Base-by-base conservation (phyloP, 2,797 vertebrate genomes). In the Halcyon smyrnensis region DNA sequence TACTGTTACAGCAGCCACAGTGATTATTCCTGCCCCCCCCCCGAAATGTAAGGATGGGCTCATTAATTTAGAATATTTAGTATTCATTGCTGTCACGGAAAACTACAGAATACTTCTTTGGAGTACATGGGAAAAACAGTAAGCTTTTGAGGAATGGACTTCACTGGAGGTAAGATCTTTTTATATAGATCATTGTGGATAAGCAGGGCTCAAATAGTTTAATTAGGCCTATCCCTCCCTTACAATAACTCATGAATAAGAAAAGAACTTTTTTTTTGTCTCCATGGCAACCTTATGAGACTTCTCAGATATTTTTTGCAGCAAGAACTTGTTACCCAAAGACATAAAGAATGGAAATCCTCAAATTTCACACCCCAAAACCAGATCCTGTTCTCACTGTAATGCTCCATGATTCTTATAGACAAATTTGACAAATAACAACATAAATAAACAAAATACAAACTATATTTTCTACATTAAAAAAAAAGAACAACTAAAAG, bases 181-280 rank as follows among this genome's bases (percentile, higher is more conserved):
- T 88, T 85, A 69, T 81, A 82, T 28, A 96, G 85, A 93, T 82
- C 86, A 79, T 90, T 95, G 68, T 90, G 50, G 91, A 86, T 96
- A 97, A 97, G 92, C 51, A 92, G 51, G 57, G 48, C 60, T 95
- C 63, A 94, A 97, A 54, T 50, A 79, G 84, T 87, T 92, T 96
- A 95, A 95, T 96, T 97, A 94, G 64, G 56, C 74, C 77, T 87
- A 75, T 90, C 56, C 56, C 54, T 95, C 62, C 46, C 74, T 85
- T 95, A 96, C 74, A 91, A 75, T 93, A 95, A 91, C 43, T 93
- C 82, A 93, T 93, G 88, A 97, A 97, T 96, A 95, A 93, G n/a
- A 95, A 97, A 96, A 68, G 43, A 97, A 90, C 45, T 28, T 82
- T 95, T 89, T 68, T 79, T 28, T 79, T 46, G 87, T 87, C 28